Conservation (phyloP, 2,113 vertebrate genomes). For the Centropus unirufus region DNA sequence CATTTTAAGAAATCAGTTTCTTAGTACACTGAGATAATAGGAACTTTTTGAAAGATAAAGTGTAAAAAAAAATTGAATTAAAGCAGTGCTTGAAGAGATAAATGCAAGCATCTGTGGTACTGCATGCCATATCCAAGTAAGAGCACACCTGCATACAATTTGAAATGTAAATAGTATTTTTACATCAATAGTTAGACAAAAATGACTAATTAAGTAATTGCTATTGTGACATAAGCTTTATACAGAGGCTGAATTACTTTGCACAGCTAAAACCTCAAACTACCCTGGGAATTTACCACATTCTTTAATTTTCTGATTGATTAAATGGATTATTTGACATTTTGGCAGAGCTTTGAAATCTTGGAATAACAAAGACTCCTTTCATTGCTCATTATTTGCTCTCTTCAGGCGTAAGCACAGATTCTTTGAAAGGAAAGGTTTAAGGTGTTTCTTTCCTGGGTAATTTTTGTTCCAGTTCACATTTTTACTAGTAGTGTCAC, state of each 20-base stretch:
- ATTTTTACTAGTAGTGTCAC: constrained; percentile 57
- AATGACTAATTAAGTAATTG: constrained; percentile 75
- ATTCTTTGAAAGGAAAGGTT: constrained; percentile 73
- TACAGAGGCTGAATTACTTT: constrained; percentile 66
- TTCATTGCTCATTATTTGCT: constrained; percentile 74
- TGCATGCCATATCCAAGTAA: constrained; percentile 45
- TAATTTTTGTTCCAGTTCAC: constrained; percentile 60
- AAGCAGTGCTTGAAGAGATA: constrained; percentile 23
- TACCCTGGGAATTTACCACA: constrained; percentile 70
- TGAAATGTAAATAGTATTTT: constrained; percentile 73
- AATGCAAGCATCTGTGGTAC: constrained; percentile 52
- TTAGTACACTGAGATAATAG: not conserved
- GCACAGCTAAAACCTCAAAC: constrained; percentile 63
- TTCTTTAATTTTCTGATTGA: constrained; percentile 83
- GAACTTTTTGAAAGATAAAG: not conserved
- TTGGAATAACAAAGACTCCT: constrained; percentile 71
- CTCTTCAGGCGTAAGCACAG: constrained; percentile 58
- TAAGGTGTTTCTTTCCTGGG: constrained; percentile 62
- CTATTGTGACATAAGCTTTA: constrained; percentile 76
- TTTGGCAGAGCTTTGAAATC: constrained; percentile 77
- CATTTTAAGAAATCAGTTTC: constrained; percentile 12
- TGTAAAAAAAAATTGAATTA: constrained; percentile 59
- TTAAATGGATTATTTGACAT: constrained; percentile 84
- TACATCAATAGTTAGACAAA: constrained; percentile 72
- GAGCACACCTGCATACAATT: constrained; percentile 69